Percentiles rank a stretch among this genome's conserved stretches.
These are phyloP conservation scores for Trichonephila clavata DNA, from an alignment of 1,140 invertebrate species.

Conservation along the genomic window DNA sequence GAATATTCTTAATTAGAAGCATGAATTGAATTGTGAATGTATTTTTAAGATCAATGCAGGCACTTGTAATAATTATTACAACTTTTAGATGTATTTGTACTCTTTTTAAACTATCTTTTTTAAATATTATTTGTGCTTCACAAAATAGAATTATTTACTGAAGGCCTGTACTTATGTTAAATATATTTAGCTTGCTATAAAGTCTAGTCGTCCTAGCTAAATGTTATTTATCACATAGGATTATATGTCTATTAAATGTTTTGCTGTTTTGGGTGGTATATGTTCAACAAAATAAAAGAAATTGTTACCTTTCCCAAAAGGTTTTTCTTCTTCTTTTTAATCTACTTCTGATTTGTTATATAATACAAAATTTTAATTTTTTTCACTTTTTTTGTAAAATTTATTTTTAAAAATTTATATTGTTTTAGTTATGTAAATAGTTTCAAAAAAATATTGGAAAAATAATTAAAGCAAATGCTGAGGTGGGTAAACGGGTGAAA, in stretches of 20 bases:
- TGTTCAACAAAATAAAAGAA: conserved; percentile 56
- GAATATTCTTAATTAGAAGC: background rate
- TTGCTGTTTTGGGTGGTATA: conserved; percentile 59
- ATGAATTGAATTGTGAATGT: background rate
- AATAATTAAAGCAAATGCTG: too few species aligned
- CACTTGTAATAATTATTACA: conserved; percentile 18
- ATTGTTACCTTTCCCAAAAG: conserved; percentile 55
- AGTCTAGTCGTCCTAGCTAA: conserved; percentile 64
- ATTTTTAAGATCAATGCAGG: conserved; percentile 8
- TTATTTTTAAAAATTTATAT: too few species aligned
- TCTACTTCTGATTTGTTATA: too few species aligned
- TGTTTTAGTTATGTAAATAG: too few species aligned
- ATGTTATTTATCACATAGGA: conserved; percentile 66
- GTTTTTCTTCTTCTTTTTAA: background rate
- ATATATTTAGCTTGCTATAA: conserved; percentile 26
- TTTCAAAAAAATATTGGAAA: too few species aligned
- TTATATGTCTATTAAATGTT: conserved; percentile 60
- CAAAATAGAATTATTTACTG: background rate
- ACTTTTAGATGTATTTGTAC: background rate
- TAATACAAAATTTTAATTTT: too few species aligned
- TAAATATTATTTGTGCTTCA: background rate
- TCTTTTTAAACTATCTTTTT: background rate
- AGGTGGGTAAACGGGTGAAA: too few species aligned
- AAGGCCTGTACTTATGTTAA: conserved; percentile 69
- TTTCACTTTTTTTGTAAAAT: too few species aligned